These are phyloP conservation scores for Diorhabda carinulata DNA, from an alignment of 1,140 invertebrate genomes.

Conservation along the genomic window DNA sequence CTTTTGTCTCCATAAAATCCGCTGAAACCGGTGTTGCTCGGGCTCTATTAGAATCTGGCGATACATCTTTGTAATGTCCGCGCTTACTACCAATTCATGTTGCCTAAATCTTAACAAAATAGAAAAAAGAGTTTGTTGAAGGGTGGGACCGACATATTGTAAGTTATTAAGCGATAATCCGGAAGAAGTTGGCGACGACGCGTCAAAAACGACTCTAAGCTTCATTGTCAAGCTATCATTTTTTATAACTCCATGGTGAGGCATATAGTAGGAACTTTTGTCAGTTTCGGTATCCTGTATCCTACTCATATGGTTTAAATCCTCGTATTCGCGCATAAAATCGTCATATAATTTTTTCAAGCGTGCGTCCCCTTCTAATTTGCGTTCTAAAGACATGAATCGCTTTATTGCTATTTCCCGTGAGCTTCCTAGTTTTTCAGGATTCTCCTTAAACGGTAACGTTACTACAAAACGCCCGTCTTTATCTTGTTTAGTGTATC, in stretches of 20 bases:
- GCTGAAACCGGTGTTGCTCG: constrained; percentile 36
- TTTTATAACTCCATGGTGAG: constrained; percentile 44
- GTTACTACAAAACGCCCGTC: constrained; percentile 19
- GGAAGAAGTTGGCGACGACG: constrained; percentile 28
- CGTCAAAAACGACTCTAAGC: constrained; percentile 34
- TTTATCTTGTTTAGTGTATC: constrained; percentile 4
- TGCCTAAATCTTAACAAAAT: constrained; percentile 47
- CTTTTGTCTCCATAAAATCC: constrained; percentile 21
- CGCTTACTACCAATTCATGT: constrained; percentile 33
- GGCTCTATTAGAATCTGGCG: constrained; percentile 39
- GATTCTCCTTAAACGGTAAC: constrained; percentile 15
- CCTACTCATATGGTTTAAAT: constrained; percentile 35
- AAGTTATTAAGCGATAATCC: constrained; percentile 35
- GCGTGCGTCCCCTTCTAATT: constrained; percentile 26
- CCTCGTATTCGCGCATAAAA: constrained; percentile 40
- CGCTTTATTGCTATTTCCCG: constrained; percentile 16
- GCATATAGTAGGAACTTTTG: constrained; percentile 18
- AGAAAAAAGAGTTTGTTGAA: constrained; percentile 32
- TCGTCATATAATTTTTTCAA: constrained; percentile 30
- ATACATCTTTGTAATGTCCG: constrained; percentile 48
- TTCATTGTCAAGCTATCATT: constrained; percentile 39
- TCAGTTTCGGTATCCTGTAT: not conserved
- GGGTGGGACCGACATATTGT: constrained; percentile 30
- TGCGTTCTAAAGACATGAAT: constrained; percentile 31
- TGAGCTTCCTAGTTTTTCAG: constrained; percentile 19